Percentiles rank a stretch among this genome's conserved stretches.
Conservation (phyloP, 2,113 vertebrate species). For the Zapornia atra region DNA sequence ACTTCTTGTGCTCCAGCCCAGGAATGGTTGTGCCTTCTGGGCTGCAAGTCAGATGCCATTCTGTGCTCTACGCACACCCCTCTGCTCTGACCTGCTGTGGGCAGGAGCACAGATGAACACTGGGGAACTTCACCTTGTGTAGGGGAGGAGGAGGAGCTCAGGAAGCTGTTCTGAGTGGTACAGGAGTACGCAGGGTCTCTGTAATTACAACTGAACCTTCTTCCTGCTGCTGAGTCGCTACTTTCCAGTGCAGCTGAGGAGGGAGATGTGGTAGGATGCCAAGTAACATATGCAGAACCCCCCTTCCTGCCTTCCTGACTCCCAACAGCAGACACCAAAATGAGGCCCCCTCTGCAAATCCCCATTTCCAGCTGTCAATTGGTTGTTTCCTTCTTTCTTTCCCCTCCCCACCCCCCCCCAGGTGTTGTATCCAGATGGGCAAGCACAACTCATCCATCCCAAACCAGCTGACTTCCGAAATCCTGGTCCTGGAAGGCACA, state of each 20-base stretch:
- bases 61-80: neutral
- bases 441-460: conserved; percentile 94
- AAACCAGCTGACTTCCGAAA: conserved; percentile 95
- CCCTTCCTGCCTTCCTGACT: neutral
- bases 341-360: rapidly evolving
- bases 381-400: neutral
- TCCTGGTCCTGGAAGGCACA: conserved; percentile 89
- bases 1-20: too few species aligned
- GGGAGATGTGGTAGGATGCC: neutral
- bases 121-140: neutral
- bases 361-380: neutral
- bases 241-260: neutral
- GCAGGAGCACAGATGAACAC: neutral
- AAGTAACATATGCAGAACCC: neutral
- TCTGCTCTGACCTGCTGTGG: rapidly evolving
- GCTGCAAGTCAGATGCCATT: neutral
- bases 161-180: neutral
- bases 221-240: neutral
- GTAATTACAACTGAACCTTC: neutral
- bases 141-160: neutral
- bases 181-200: rapidly evolving
- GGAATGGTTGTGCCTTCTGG: too few species aligned
- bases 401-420: conserved; percentile 14
- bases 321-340: neutral
- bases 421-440: conserved; percentile 96